Evolutionary conservation across 2,113 vertebrate species (phyloP), one percentile per base, ranked within the genome.

Genomic region (Turdus rufiventris): DNA sequence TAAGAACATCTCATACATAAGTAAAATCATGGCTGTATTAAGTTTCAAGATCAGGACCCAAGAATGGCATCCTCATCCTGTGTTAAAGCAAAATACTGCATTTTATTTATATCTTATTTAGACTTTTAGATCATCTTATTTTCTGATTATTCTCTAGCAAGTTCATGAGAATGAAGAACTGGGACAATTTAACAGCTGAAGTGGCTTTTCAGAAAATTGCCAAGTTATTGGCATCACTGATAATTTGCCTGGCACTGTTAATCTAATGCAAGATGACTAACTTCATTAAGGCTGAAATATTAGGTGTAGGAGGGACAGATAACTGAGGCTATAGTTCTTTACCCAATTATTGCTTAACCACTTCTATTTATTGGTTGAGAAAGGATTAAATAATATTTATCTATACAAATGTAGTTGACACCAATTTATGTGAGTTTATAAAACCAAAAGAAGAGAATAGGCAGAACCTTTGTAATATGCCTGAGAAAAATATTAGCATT

Each of bases 121-220:
- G 79, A 34, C 13, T 40, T 88, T 14, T 54, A 38, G 4, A 14
- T 45, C 50, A 14, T 12, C 19, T 70, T 83, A 38, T 86, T 92
- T 94, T 65, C 19, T 91, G 74, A 72, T 76, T 38, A 91, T 78
- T 94, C 20, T 73, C 91, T 94, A 94, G 10, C 6, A 85, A 61
- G 25, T 92, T 85, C 48, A 63, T 1, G 3, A 77, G 58, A 92
- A 61, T 54, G 19, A 93, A 89, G 50, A 67, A 93, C 60, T 38
- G 38, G 63, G 71, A 43, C 10, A 57, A 79, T 92, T 96, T 95
- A 66, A 76, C n/a, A 88, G 65, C 38, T 75, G 36, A 89, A 94
- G 24, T 83, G 60, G 38, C 40, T 94, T 82, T 89, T 95, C 33
- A 91, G 58, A 83, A 96, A 87, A 93, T 89, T 87, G 29, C 68